Percentiles rank a stretch among this genome's conserved stretches.
phyloP scores from a whole-genome alignment of 2,888 invertebrate species.

The Seira ritae region DNA sequence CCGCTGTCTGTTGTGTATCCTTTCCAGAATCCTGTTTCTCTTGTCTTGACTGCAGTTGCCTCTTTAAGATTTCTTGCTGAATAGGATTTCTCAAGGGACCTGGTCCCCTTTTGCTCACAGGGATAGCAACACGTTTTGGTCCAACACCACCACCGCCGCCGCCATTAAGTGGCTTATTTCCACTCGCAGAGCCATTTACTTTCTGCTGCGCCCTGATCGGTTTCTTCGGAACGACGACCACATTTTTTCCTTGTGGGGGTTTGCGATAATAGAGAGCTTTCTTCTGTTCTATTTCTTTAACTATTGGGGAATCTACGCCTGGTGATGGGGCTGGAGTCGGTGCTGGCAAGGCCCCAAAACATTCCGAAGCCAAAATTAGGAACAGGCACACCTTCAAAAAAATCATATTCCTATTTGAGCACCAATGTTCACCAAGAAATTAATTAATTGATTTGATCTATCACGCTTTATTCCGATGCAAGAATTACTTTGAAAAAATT shows the following conservation, averaged over 20 bases:
- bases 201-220: neutral
- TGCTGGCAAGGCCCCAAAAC: neutral
- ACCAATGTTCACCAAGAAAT: no score
- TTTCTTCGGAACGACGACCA: neutral
- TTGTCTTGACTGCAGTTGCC: neutral
- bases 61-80: neutral
- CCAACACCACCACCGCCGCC: neutral
- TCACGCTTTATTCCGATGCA: no score
- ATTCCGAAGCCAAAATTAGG: slow-evolving; percentile 9
- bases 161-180: neutral
- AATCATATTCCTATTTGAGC: no score
- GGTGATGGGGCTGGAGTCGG: no score
- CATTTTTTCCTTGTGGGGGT: no score
- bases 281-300: slow-evolving; percentile 45
- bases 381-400: neutral
- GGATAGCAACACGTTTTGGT: no score
- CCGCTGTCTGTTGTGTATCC: slow-evolving; percentile 54
- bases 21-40: neutral
- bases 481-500: no score
- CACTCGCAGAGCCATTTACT: neutral
- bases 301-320: slow-evolving; percentile 30
- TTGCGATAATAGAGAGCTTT: slow-evolving; percentile 15
- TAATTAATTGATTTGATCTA: no score
- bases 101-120: neutral
- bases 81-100: neutral